Base-by-base conservation (phyloP, 1,140 invertebrate genomes). In the Atta texana region DNA sequence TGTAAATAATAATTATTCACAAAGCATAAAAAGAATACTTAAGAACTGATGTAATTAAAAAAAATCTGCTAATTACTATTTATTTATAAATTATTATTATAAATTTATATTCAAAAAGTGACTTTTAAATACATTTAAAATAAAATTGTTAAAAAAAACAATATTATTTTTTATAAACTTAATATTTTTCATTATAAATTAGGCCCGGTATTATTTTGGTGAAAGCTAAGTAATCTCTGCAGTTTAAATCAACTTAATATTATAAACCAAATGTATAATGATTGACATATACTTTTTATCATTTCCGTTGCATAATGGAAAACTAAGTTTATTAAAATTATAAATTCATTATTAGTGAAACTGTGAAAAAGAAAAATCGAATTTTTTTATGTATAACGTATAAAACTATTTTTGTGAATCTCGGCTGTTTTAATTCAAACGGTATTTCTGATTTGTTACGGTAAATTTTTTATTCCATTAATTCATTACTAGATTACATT, bases 261-360 rank as follows among this genome's bases (percentile, higher is more conserved):
- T 39, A 5, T 49, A 78, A 64, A 8, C 8, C 2, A 78, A 78
- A 51, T 51, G 18, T 31, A 51, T 57, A 61, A 57, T 34, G n/a
- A 57, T 59, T 57, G 31, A 39, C 6, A 18, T 3, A 77, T 51
- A 51, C 34, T 66, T 44, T 44, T 51, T 51, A 51, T 44, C 39
- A 78, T 31, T 5, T 66, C 24, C 2, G 12, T 18, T 16, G 16
- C 12, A 49, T 34, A 10, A 44, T 44, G 8, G 24, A 78, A 49
- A 78, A 78, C 1, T 53, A n/a, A 21, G 18, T 3, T 77, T 10
- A 31, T 3, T 78, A 78, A 78, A 78, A 64, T 78, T 66, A 66
- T 49, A 51, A 21, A 1, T 64, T 18, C 3, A 34, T 63, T 64
- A 49, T 64, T 49, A 64, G 16, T 77, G 24, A 77, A 44, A 77